phyloP scores from a whole-genome alignment of 2,888 invertebrate genomes.

The Epiperipatus broadwayi region DNA sequence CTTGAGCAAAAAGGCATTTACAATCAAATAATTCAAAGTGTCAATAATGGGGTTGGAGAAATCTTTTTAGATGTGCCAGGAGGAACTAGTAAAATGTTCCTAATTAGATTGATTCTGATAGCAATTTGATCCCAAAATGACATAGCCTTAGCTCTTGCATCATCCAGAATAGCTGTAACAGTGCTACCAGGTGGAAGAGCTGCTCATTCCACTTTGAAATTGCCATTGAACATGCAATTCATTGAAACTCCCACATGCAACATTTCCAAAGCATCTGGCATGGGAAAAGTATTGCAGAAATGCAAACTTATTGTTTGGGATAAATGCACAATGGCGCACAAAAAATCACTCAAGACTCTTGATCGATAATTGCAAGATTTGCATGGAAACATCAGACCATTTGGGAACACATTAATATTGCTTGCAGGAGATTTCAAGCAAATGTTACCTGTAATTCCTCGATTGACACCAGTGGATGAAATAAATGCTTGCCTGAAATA shows the following conservation, averaged over 20 bases:
- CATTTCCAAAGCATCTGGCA: constrained; percentile 1
- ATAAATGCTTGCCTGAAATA: constrained; percentile 16
- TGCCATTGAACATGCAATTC: constrained; percentile 23
- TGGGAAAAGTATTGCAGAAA: constrained; percentile 10
- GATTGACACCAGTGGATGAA: constrained; percentile 14
- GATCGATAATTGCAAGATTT: constrained; percentile 16
- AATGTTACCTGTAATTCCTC: constrained; percentile 15
- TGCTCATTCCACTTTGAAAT: constrained; percentile 27
- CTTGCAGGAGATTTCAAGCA: constrained; percentile 17
- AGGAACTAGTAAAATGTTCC: constrained; percentile 29
- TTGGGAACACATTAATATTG: constrained; percentile 11
- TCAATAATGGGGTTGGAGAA: constrained; percentile 14
- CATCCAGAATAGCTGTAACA: constrained; percentile 32
- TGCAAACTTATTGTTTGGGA: constrained; percentile 16
- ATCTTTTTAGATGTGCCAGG: constrained; percentile 26
- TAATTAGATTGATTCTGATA: constrained; percentile 26
- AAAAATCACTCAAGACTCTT: constrained; percentile 14
- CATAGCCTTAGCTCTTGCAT: constrained; percentile 27
- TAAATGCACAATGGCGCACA: constrained; percentile 15
- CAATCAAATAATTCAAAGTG: constrained; percentile 10
- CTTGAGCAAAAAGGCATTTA: constrained; percentile 14
- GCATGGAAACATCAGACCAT: constrained; percentile 8
- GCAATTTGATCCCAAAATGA: constrained; percentile 21
- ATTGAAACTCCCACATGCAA: constrained; percentile 15
- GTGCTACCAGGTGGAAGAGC: constrained; percentile 28